These are phyloP conservation scores for Dolichomitus sp. DNA, from an alignment of 2,888 invertebrate genomes.

Conservation along the genomic window DNA sequence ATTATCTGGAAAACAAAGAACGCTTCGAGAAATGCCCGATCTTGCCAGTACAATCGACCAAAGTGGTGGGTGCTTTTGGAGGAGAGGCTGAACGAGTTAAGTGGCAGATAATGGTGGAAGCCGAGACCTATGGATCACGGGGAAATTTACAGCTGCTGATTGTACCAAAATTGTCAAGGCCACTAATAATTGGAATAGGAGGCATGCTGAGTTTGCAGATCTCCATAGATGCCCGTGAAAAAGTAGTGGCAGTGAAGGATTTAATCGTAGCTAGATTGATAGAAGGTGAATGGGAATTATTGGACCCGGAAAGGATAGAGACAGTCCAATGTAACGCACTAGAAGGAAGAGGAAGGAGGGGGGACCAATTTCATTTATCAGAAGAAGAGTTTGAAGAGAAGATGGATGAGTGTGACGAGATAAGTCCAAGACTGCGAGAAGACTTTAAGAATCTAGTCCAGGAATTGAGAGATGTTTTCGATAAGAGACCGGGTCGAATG, in stretches of 20 bases:
- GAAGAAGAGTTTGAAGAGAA: neutral
- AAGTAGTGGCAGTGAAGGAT: neutral
- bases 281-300: neutral
- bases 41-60: neutral
- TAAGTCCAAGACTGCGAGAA: neutral
- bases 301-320: neutral
- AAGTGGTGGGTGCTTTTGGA: too few relatives aligned
- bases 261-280: neutral
- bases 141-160: neutral
- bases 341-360: too few relatives aligned
- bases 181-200: neutral
- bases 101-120: too few relatives aligned
- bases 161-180: neutral
- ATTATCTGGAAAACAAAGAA: too few relatives aligned
- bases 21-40: neutral
- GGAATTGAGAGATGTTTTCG: too few relatives aligned
- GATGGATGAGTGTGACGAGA: neutral
- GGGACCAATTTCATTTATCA: neutral
- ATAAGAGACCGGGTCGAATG: too few relatives aligned
- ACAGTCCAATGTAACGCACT: neutral
- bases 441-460: neutral
- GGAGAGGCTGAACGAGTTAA: too few relatives aligned
- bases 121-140: neutral
- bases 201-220: neutral
- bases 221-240: neutral